Base-by-base conservation (phyloP, 2,113 vertebrate genomes). In the Enhydra lutris region DNA sequence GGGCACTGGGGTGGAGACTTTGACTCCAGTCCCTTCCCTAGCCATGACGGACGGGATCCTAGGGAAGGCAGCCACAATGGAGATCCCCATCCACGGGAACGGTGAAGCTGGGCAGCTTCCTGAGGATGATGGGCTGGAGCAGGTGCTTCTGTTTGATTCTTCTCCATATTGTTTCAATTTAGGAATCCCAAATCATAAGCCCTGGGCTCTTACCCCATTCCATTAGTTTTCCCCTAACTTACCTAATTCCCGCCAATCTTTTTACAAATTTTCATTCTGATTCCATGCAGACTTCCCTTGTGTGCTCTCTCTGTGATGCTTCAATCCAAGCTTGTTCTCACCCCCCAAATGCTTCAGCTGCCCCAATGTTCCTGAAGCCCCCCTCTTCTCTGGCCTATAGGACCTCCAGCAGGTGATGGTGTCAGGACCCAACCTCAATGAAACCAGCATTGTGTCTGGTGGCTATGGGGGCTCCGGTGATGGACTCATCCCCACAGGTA, bases 371-470 rank as follows among this genome's bases (percentile, higher is more conserved):
- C 93, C 96, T 97, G 93, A 97, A 94, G 84, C 89, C 39, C 71
- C 61, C 57, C 61, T 81, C 96, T 96, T 94, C 87, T 97, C 89
- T 98, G 97, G 59, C 55, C 97, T 74, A 18, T 96, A 99, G 99
- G 99, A 99, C 98, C 98, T 99, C 91, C 99, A 99, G 99, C 99
- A 99, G 98, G 99, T 99, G 98, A 99, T 99, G 99, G 99, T 99
- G 61, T 99, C 99, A 0, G 99, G 99, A 65, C 99, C 99, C 85
- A 99, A 99, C 98, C 99, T 99, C 69, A 99, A 99, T 0, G 99
- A 99, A 98, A 99, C 99, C 83, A 99, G 99, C 98, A 99, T 99
- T 0, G 99, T 99, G 20, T 99, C 99, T 0, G 99, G 99, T 0
- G 99, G 99, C 95, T 99, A 99, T 1, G 99, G 99, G 65, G 99